Evolutionary conservation across 2,113 vertebrate genomes (phyloP).

Genomic region (Podilymbus podiceps): DNA sequence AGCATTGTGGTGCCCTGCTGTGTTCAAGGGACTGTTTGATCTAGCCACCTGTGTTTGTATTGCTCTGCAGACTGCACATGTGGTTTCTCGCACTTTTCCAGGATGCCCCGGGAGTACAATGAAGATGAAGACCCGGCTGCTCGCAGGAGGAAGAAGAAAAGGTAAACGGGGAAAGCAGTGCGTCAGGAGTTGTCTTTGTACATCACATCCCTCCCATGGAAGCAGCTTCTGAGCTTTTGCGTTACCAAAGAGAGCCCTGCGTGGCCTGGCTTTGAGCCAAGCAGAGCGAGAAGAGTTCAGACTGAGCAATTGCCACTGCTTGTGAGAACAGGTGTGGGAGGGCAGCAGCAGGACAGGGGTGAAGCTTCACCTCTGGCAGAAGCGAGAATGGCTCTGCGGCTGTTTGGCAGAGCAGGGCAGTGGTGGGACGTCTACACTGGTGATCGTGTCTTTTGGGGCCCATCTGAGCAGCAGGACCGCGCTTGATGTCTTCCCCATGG

Average conservation of each 20-base stretch:
- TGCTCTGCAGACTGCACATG: neutral
- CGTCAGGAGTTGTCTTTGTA: neutral
- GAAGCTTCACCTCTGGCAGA: neutral
- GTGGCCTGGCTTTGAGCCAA: neutral
- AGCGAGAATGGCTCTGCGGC: neutral
- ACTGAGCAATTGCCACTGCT: neutral
- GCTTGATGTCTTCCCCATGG: neutral
- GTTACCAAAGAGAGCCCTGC: neutral
- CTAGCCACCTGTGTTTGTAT: neutral
- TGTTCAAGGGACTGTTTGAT: neutral
- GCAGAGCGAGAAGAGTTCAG: neutral
- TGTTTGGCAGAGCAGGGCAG: neutral
- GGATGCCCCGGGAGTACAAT: slow-evolving; percentile 98
- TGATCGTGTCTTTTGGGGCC: neutral
- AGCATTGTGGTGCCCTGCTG: fast-evolving
- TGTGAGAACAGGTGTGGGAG: neutral
- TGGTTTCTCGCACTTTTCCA: slow-evolving; percentile 57
- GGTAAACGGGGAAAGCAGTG: slow-evolving; percentile 64
- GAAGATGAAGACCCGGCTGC: slow-evolving; percentile 98
- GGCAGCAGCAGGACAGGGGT: neutral
- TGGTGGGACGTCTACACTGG: neutral
- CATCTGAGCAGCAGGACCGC: fast-evolving
- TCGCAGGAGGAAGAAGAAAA: slow-evolving; percentile 96
- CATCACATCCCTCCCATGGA: fast-evolving
- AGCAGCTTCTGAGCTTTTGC: neutral